Conservation (phyloP, 2,113 vertebrate species). For the Chaetodon trifascialis region DNA sequence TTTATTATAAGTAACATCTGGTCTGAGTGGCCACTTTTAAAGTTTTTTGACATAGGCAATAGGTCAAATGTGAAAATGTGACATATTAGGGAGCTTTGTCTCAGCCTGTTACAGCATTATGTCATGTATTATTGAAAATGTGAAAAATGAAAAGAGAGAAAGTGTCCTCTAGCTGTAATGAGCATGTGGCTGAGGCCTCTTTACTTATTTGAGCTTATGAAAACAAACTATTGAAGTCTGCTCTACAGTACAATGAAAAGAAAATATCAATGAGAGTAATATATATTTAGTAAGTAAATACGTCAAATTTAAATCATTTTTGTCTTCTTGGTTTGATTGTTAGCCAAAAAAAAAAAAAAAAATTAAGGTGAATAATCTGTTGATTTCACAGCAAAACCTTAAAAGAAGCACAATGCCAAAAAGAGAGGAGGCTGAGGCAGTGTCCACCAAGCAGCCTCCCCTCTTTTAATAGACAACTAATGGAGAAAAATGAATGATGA, state of each 20-base stretch:
- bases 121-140: neutral
- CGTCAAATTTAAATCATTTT: neutral
- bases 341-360: neutral
- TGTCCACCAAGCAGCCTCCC: conserved; percentile 39
- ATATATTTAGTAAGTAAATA: neutral
- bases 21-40: neutral
- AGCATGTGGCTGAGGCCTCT: neutral
- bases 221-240: neutral
- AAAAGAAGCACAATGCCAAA: neutral
- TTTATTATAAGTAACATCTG: neutral
- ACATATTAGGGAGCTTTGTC: too few relatives aligned
- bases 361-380: neutral
- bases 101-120: neutral
- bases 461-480: conserved; percentile 65
- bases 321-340: neutral
- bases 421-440: neutral
- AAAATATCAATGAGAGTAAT: neutral
- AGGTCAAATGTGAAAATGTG: neutral
- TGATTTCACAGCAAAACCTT: conserved; percentile 12
- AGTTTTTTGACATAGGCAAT: neutral
- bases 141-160: neutral
- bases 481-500: conserved; percentile 77
- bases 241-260: neutral
- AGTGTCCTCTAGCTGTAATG: neutral
- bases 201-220: neutral